Evolutionary conservation across 2,113 vertebrate genomes (phyloP), one percentile per base, ranked within the genome.

Genomic region (Lepus europaeus): DNA sequence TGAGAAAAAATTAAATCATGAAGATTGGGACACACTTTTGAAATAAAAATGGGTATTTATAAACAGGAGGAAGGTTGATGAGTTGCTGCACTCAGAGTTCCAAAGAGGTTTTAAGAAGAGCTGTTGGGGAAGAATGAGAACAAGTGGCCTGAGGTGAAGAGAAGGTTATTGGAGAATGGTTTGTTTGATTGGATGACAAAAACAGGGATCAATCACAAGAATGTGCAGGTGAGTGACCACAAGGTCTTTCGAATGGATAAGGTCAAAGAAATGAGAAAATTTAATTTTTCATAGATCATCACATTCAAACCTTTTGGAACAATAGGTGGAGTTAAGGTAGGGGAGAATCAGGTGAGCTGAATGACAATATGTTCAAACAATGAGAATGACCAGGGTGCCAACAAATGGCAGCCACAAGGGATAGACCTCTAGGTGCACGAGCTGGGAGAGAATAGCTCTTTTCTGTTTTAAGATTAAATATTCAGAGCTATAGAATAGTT

Each of bases 1-100:
- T 92, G n/a, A 82, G 64, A 61, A 83, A 93, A 87, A 87, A 9
- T 12, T 86, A 89, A 69, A 51, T 68, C 36, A 19, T 68, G 61
- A 68, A 61, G 12, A 19, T 77, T 91, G 6, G 8, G 31, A 22
- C 59, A 66, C 17, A 19, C 3, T 66, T 86, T 66, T 83, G 3
- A 72, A 89, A 92, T n/a, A 83, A 49, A 94, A 95, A 39, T 49
- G 2, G 1, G 0, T 39, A 74, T 68, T 76, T 77, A 33, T 56
- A 51, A 84, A 69, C 12, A 85, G 36, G 16, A 90, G 90, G 14
- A 79, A 84, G 74, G 31, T 82, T 68, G 4, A 25, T 22, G 36
- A 84, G 39, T 76, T 7, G 3, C 36, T 90, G 1, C 9, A 59
- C 14, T 80, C 1, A 79, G 63, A 12, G 13, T 70, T 88, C 56